These are phyloP conservation scores for Lates calcarifer DNA, from an alignment of 2,113 vertebrate genomes.

Conservation along the genomic window DNA sequence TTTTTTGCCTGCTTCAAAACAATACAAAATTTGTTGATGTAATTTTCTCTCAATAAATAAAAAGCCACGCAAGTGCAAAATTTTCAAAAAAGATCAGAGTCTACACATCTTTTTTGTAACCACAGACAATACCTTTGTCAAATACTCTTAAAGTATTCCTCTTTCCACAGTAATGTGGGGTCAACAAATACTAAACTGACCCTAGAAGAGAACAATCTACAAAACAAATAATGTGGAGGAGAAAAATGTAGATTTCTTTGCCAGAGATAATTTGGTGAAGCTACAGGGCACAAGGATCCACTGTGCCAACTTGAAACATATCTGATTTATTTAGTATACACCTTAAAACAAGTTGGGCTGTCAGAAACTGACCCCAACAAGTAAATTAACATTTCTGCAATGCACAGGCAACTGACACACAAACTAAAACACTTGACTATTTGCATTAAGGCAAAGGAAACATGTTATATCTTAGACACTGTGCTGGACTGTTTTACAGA, in stretches of 20 bases:
- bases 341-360: neutral
- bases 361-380: neutral
- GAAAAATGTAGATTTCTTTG: no score
- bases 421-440: conserved; percentile 12
- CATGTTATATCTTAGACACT: neutral
- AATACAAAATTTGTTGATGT: neutral
- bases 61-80: neutral
- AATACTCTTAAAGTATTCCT: neutral
- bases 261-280: neutral
- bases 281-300: neutral
- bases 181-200: neutral
- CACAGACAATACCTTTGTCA: neutral
- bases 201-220: no score
- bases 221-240: no score
- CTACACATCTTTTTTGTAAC: neutral
- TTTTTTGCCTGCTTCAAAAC: neutral
- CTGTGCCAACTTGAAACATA: neutral
- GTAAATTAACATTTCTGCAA: neutral
- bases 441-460: conserved; percentile 22
- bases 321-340: neutral
- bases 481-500: neutral
- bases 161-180: no score
- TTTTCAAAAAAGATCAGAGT: neutral
- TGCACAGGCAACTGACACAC: neutral
- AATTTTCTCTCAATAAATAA: conserved; percentile 34